A percentile compares a stretch with the other conserved stretches of the same genome.
These are phyloP conservation scores for Ennomos quercinarius DNA, from an alignment of 2,888 invertebrate genomes.

Conservation along the genomic window DNA sequence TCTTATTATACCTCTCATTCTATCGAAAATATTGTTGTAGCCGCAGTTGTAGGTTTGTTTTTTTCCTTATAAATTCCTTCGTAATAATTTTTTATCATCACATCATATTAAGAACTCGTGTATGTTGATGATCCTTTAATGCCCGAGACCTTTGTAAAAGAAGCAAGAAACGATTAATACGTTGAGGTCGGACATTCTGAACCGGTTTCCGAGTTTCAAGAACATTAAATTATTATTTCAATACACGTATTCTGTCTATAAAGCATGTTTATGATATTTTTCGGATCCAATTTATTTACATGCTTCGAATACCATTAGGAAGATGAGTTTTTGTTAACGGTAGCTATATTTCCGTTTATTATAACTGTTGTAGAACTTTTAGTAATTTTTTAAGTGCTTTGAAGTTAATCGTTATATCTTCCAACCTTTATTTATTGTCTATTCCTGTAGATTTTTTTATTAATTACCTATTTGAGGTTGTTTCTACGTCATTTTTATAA, in stretches of 20 bases:
- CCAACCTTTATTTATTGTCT: no score
- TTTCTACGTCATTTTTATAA: no score
- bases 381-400: no score
- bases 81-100: slow-evolving; percentile 14
- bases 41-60: no score
- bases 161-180: slow-evolving; percentile 3
- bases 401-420: no score
- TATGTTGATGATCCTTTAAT: slow-evolving; percentile 16
- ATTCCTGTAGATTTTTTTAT: no score
- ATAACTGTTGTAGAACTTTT: not conserved
- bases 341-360: not conserved
- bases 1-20: no score
- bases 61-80: no score
- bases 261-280: slow-evolving; percentile 48
- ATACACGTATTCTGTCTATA: slow-evolving; percentile 30
- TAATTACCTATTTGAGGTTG: no score
- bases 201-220: slow-evolving; percentile 22
- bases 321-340: no score
- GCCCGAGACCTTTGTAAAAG: slow-evolving; percentile 15
- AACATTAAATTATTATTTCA: slow-evolving; percentile 29
- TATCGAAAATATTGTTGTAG: no score
- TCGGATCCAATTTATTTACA: slow-evolving; percentile 40
- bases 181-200: no score
- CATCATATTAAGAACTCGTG: slow-evolving; percentile 23
- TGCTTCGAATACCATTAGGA: slow-evolving; percentile 6